Conservation (phyloP, 2,113 vertebrate species). For the Hemichromis elongatus region DNA sequence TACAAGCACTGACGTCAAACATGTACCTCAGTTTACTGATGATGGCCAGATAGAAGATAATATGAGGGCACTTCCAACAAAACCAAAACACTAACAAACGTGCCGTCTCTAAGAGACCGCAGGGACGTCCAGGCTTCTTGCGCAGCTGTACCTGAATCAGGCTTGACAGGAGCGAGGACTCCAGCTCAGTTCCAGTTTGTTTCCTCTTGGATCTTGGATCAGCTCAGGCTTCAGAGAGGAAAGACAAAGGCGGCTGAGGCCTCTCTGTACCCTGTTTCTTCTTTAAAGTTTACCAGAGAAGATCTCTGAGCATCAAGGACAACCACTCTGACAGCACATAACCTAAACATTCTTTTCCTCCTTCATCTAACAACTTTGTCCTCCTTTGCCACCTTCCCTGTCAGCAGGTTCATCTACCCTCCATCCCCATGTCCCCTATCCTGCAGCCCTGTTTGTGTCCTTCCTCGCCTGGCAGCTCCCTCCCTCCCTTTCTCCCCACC, state of each 20-base stretch:
- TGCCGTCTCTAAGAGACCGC: not conserved
- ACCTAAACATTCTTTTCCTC: not conserved
- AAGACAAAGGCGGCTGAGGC: not conserved
- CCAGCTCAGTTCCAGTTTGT: not conserved
- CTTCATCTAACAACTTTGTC: not conserved
- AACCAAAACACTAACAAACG: conserved; percentile 24
- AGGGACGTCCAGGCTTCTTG: not conserved
- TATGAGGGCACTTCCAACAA: not conserved
- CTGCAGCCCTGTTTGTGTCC: not conserved
- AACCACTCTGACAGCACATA: not conserved
- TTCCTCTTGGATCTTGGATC: not conserved
- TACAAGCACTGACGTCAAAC: conserved; percentile 31
- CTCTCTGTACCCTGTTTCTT: not conserved
- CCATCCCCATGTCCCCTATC: not conserved
- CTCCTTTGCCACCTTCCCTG: not conserved
- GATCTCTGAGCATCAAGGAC: not conserved
- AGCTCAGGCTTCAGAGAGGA: not conserved
- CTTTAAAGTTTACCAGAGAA: not conserved
- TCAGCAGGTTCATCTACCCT: not conserved
- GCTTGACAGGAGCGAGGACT: not conserved
- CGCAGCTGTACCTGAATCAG: not conserved
- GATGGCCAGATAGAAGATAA: conserved; percentile 8
- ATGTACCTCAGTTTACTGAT: conserved; percentile 26
- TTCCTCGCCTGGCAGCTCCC: not conserved
- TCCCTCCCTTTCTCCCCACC: not conserved